Evolutionary conservation across 2,113 vertebrate species (phyloP), one percentile per base, ranked within the genome.

Genomic region (Labeo rohita): DNA sequence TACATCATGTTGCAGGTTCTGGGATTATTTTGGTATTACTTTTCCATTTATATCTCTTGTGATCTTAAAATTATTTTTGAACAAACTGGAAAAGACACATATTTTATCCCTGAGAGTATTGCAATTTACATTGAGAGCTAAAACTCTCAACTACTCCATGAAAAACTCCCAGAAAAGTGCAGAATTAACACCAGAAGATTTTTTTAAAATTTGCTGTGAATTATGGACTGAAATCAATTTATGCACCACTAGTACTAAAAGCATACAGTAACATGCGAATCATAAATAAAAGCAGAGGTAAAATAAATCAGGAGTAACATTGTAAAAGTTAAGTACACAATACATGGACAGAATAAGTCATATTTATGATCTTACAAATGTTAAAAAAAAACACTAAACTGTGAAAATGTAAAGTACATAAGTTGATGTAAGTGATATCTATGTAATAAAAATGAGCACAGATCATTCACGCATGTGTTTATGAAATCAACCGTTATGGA

Each of bases 71-170:
- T 52, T 65, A 2, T n/a, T 70, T 21, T 61, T 43, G 8, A 83
- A 52, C 50, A 72, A 88, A 83, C 74, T 63, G 63, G 68, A 81
- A 50, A 39, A 73, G 6, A 84, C 61, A 47, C 15, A 56, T 28
- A 66, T 77, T 84, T 77, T 36, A 89, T 94, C 93, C 93, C 93
- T 94, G 94, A 95, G 92, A 92, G 92, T 85, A 91, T 75, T 90
- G 89, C 86, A 36, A 16, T 83, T 78, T 74, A 68, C 52, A 87
- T 83, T 28, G 49, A 81, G 28, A 68, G 76, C 72, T 75, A 68
- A 49, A n/a, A 70, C 72, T 85, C 66, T 49, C 12, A 63, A 4
- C 9, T 50, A 34, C 39, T 47, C n/a, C 80, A 72, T 59, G 28
- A 74, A 52, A 28, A 56, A 45, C 59, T 52, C 86, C 36, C 21